A percentile compares a stretch with the other conserved stretches of the same genome.
Conservation (phyloP, 2,888 invertebrate species). For the Orthosia incerta region DNA sequence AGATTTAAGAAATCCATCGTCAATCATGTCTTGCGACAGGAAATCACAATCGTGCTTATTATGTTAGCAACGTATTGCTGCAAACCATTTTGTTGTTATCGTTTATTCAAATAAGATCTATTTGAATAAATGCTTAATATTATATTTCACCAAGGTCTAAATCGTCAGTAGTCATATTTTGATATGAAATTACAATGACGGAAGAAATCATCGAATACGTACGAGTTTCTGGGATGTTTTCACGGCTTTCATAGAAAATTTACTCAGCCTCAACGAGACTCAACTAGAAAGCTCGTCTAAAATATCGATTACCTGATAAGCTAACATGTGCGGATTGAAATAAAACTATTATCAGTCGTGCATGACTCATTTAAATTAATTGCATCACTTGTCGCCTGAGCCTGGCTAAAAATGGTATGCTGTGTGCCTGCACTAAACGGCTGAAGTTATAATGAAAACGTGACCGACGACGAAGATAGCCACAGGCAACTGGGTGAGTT, state of each 20-base stretch:
- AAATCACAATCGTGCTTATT: conserved; percentile 32
- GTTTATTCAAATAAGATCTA: conserved; percentile 32
- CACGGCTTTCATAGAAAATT: background rate
- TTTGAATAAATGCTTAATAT: conserved; percentile 41
- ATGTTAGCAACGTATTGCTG: conserved; percentile 42
- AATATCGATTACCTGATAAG: conserved; percentile 43
- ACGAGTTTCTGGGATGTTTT: conserved; percentile 8
- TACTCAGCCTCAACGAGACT: background rate
- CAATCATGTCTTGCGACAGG: conserved; percentile 13
- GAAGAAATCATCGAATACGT: background rate
- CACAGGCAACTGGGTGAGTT: conserved; percentile 41
- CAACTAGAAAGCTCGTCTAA: conserved; percentile 34
- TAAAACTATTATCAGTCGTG: conserved; percentile 43
- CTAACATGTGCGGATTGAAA: conserved; percentile 34
- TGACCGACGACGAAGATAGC: conserved; percentile 51
- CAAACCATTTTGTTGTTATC: conserved; percentile 42
- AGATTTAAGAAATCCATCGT: conserved; percentile 3
- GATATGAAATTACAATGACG: background rate
- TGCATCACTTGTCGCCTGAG: conserved; percentile 55
- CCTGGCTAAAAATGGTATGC: conserved; percentile 61
- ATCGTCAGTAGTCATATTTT: background rate
- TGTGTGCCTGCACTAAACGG: conserved; percentile 51
- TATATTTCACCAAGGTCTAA: conserved; percentile 29
- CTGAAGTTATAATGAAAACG: conserved; percentile 58
- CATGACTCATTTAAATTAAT: conserved; percentile 59